A percentile compares a stretch with the other conserved stretches of the same genome.
Evolutionary conservation across 2,113 vertebrate species (phyloP).

Genomic region (Rhegmatorhina hoffmannsi): DNA sequence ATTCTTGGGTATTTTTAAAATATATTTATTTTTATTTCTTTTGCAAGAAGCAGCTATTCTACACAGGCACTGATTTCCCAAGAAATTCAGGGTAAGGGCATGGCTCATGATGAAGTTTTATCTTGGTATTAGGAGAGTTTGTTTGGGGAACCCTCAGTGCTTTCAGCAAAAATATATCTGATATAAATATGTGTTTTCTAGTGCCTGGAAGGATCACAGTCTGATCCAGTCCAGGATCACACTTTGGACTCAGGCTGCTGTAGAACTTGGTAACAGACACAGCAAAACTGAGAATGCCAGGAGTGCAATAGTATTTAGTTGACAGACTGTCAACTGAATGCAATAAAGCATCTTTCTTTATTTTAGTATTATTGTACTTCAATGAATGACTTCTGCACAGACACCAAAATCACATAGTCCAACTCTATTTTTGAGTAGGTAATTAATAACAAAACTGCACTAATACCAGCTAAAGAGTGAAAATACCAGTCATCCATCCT

Average conservation of each 20-base stretch:
- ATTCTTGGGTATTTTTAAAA: not conserved
- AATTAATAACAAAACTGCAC: not conserved
- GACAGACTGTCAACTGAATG: not conserved
- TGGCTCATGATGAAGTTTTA: not conserved
- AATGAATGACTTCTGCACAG: not conserved
- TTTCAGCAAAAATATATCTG: not conserved
- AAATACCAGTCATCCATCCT: not conserved
- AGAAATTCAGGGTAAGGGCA: not conserved
- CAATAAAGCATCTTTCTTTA: not conserved
- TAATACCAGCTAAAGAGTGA: not conserved
- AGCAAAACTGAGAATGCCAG: not conserved
- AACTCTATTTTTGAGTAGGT: not conserved
- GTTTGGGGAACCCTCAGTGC: not conserved
- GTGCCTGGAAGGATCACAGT: not conserved
- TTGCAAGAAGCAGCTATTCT: not conserved
- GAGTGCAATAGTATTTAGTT: not conserved
- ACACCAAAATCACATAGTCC: not conserved
- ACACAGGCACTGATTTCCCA: not conserved
- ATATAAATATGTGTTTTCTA: not conserved
- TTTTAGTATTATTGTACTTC: not conserved
- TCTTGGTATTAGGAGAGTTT: not conserved
- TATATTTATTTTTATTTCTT: not conserved
- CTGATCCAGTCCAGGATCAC: not conserved
- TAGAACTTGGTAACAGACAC: not conserved
- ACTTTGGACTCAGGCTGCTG: not conserved